phyloP scores from a whole-genome alignment of 2,113 vertebrate species.

The Puma concolor region DNA sequence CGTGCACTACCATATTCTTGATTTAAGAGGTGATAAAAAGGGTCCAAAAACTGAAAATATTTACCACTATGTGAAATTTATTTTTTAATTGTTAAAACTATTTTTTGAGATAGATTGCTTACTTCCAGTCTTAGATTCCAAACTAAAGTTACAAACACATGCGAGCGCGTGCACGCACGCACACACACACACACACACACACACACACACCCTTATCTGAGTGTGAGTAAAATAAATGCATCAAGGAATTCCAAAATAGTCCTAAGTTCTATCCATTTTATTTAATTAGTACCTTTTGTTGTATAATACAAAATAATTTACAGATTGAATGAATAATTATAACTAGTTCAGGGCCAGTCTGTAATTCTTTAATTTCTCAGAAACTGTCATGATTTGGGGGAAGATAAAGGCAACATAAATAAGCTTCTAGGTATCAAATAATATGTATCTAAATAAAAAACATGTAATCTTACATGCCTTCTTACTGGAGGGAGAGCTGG shows the following conservation, averaged over 20 bases:
- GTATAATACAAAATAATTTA: neutral
- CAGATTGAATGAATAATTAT: neutral
- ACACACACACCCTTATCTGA: neutral
- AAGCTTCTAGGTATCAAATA: neutral
- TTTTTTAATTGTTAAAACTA: neutral
- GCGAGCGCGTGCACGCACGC: neutral
- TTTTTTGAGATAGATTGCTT: neutral
- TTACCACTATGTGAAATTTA: neutral
- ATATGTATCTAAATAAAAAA: neutral
- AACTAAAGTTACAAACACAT: neutral
- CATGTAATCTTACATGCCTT: neutral
- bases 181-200: neutral
- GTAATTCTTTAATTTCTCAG: neutral
- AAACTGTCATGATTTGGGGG: neutral
- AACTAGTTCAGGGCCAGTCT: neutral
- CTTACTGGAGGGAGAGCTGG: neutral
- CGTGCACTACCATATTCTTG: neutral
- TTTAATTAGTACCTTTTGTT: neutral
- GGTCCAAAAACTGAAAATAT: neutral
- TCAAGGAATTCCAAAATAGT: neutral
- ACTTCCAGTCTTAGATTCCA: neutral
- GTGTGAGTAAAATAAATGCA: neutral
- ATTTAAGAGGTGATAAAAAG: neutral
- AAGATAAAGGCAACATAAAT: neutral
- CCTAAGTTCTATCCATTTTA: neutral